These are phyloP conservation scores for Axea sp. DNA, from an alignment of 2,888 invertebrate species.

Conservation along the genomic window DNA sequence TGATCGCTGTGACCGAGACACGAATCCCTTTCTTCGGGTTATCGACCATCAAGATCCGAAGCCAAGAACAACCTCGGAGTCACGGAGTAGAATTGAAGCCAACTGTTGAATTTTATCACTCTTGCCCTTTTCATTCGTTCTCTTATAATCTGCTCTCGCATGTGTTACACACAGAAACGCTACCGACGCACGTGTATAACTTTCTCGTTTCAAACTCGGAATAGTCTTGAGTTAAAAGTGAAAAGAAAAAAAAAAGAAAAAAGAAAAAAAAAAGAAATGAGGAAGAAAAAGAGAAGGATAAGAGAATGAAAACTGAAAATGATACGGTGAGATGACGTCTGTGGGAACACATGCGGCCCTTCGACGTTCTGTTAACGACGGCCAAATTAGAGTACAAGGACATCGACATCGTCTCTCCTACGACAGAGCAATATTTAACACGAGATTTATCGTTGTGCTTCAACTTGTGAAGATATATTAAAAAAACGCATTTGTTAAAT, in stretches of 20 bases:
- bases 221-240: slow-evolving; percentile 39
- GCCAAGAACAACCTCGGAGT: slow-evolving; percentile 48
- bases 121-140: slow-evolving; percentile 60
- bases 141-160: slow-evolving; percentile 58
- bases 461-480: slow-evolving; percentile 33
- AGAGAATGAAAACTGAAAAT: slow-evolving; percentile 63
- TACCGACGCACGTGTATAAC: slow-evolving; percentile 58
- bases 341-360: slow-evolving; percentile 61
- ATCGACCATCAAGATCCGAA: slow-evolving; percentile 56
- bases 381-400: slow-evolving; percentile 52
- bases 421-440: slow-evolving; percentile 20
- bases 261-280: slow-evolving; percentile 9
- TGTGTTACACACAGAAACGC: slow-evolving; percentile 45
- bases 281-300: slow-evolving; percentile 28
- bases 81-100: slow-evolving; percentile 53
- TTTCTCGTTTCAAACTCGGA: slow-evolving; percentile 32
- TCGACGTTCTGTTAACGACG: slow-evolving; percentile 44
- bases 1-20: slow-evolving; percentile 48
- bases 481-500: slow-evolving; percentile 38
- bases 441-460: slow-evolving; percentile 48
- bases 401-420: slow-evolving; percentile 23
- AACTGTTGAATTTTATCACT: slow-evolving; percentile 67
- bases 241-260: slow-evolving; percentile 13
- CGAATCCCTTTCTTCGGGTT: slow-evolving; percentile 61
- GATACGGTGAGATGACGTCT: slow-evolving; percentile 64